Evolutionary conservation across 2,797 vertebrate genomes (phyloP), one percentile per base, ranked within the genome.

Genomic region (Psittacula echo): DNA sequence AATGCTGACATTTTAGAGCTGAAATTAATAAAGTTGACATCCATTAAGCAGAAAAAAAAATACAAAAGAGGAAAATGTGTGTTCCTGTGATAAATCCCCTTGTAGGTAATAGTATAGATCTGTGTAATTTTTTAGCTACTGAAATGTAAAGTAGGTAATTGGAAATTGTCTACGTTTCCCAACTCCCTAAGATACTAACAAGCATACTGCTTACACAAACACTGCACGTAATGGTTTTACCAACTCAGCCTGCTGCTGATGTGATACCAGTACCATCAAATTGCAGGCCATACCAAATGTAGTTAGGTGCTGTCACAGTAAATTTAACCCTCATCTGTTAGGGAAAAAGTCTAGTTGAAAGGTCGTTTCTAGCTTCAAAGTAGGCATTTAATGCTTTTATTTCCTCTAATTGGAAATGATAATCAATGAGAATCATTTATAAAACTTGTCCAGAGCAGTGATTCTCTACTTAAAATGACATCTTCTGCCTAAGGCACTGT

Each of bases 271-370:
- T n/a, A 8, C 89, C 86, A 53, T 93, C 88, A 94, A 96, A 97
- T 96, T 84, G 88, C 54, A 94, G 96, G 93, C 93, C 95, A 81
- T 92, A 96, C 95, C 96, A 87, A 97, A 98, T 96, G 95, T 97
- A 98, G 98, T 98, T 98, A 98, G 97, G 93, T 93, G 93, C 98
- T 98, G 98, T 98, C 98, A 98, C 97, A 98, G 97, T 97, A 96
- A 97, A 98, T 99, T 98, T 98, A 98, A 98, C 97, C 96, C 95
- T 98, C 97, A 97, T 98, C 97, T 91, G 96, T 98, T 98, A 98
- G 96, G 97, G 94, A 90, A 90, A 91, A 87, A 89, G 95, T 97
- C 85, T 19, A 60, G 96, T 97, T 96, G 95, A 98, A 97, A 98
- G 98, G 98, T 98, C 96, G 94, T 93, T 97, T 97, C 97, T 93